Percentiles rank a stretch among this genome's conserved stretches.
These are phyloP conservation scores for Coenonympha arcania DNA, from an alignment of 2,888 invertebrate genomes.

Conservation along the genomic window DNA sequence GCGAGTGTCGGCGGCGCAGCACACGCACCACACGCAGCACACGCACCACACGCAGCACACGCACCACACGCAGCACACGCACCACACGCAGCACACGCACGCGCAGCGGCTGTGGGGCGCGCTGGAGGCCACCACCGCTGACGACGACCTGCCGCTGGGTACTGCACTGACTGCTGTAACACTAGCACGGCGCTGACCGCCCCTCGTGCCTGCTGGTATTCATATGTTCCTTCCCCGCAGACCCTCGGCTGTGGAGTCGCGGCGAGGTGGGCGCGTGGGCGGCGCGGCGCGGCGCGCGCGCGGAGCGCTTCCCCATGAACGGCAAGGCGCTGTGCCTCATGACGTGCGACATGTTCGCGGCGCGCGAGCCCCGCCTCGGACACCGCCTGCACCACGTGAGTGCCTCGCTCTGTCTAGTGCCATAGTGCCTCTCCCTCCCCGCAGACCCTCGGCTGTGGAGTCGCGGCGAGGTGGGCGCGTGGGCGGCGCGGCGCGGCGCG, in stretches of 20 bases:
- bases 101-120: constrained; percentile 38
- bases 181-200: too few species aligned
- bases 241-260: constrained; percentile 81
- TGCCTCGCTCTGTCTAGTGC: neutral
- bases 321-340: constrained; percentile 86
- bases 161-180: neutral
- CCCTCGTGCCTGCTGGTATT: too few species aligned
- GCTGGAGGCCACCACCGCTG: constrained; percentile 38
- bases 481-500: too few species aligned
- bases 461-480: too few species aligned
- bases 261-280: constrained; percentile 75
- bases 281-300: constrained; percentile 83
- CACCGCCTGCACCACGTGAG: constrained; percentile 78
- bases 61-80: constrained; percentile 46
- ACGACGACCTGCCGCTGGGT: neutral
- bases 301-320: constrained; percentile 84
- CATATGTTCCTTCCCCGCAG: constrained; percentile 51
- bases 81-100: constrained; percentile 1
- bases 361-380: constrained; percentile 79
- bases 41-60: constrained; percentile 36
- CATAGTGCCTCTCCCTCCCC: neutral
- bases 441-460: too few species aligned
- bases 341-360: constrained; percentile 82
- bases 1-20: constrained; percentile 53
- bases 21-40: too few species aligned